phyloP scores from a whole-genome alignment of 2,113 vertebrate species.

The Vulpes lagopus region DNA sequence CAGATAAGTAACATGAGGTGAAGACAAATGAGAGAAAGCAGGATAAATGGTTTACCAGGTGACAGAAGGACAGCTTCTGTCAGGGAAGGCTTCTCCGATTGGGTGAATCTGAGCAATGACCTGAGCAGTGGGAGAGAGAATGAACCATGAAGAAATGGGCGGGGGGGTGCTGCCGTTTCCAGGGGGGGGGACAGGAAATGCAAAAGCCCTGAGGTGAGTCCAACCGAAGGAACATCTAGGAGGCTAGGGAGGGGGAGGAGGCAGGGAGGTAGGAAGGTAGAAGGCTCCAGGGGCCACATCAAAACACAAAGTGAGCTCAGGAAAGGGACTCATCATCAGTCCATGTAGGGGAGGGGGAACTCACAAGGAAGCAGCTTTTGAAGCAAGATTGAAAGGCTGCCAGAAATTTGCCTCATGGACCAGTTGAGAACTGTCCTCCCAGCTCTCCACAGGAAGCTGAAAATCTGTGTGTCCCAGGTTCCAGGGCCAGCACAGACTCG shows the following conservation, averaged over 20 bases:
- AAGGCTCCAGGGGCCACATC: not conserved
- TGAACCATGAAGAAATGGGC: not conserved
- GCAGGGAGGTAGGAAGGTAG: not conserved
- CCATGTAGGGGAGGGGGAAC: not conserved
- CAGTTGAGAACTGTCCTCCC: not conserved
- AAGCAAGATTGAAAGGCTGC: not conserved
- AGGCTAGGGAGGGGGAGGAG: not conserved
- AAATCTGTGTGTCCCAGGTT: not conserved
- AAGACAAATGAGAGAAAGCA: not conserved
- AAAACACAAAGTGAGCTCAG: not conserved
- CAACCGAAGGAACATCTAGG: not conserved
- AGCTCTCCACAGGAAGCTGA: not conserved
- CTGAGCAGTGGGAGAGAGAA: not conserved
- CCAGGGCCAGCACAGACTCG: not conserved
- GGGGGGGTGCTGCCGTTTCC: not conserved
- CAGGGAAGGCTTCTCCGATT: not conserved
- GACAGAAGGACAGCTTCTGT: not conserved
- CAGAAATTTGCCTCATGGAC: not conserved
- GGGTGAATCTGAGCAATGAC: not conserved
- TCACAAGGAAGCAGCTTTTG: not conserved
- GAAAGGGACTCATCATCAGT: not conserved
- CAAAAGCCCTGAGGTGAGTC: not conserved
- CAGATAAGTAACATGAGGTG: not conserved
- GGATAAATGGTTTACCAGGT: not conserved
- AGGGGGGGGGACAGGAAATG: not conserved